Evolutionary conservation across 2,113 vertebrate species (phyloP).

Genomic region (Bufo gargarizans): DNA sequence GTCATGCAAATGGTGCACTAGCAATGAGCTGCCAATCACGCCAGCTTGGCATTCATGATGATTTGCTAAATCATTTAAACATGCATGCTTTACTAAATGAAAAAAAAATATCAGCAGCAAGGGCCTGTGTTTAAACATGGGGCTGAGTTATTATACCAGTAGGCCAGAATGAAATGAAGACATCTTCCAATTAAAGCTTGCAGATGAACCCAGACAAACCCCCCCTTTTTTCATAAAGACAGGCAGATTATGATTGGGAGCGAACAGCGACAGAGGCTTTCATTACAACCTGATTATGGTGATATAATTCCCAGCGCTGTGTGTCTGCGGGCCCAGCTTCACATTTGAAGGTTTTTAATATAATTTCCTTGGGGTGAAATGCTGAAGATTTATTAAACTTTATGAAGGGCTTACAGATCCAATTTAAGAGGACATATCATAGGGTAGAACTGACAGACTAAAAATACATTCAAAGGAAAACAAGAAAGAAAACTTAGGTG

Average conservation of each 20-base stretch:
- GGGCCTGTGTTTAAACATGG: conserved; percentile 91
- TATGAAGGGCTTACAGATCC: conserved; percentile 99
- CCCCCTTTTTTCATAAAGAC: conserved; percentile 87
- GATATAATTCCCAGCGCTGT: conserved; percentile 96
- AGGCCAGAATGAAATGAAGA: conserved; percentile 92
- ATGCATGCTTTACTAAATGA: conserved; percentile 99
- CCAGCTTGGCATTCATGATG: conserved; percentile 91
- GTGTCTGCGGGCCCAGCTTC: conserved; percentile 88
- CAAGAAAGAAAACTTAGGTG: conserved; percentile 69
- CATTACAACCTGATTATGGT: conserved; percentile 98
- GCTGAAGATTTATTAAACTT: conserved; percentile 99
- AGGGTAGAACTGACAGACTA: conserved; percentile 88
- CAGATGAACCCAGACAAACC: conserved; percentile 87
- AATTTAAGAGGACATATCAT: conserved; percentile 98
- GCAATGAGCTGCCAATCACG: conserved; percentile 96
- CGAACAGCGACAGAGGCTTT: conserved; percentile 87
- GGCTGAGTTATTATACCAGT: conserved; percentile 86
- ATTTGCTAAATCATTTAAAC: conserved; percentile 95
- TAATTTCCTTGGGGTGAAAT: conserved; percentile 97
- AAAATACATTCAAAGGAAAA: conserved; percentile 80
- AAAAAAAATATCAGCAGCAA: conserved; percentile 93
- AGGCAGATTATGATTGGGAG: conserved; percentile 91
- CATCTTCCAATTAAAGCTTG: conserved; percentile 93
- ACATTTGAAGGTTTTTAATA: conserved; percentile 96
- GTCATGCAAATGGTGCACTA: conserved; percentile 98